Base-by-base conservation (phyloP, 37 sponge, comb jelly and placozoan species). In the Hormiphora californensis region DNA sequence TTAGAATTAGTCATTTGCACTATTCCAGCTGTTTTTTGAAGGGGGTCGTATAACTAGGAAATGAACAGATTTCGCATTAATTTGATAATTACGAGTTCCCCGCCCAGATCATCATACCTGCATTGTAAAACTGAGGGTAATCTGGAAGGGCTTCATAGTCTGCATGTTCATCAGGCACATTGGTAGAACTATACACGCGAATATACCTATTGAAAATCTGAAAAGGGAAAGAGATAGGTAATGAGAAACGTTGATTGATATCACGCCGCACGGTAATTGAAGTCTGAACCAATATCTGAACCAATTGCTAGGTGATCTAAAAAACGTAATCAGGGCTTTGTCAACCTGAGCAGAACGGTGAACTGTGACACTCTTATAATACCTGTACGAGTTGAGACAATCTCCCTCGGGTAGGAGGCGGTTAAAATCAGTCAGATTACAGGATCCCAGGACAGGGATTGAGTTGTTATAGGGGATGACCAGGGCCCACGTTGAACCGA, bases 111-210 rank as follows among this genome's bases (percentile, higher is more conserved):
- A n/a, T n/a, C n/a, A n/a, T n/a, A 73, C 81, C 81, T 73, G 81
- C 81, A 73, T 73, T 33, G 44, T 22, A 28, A 73, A 73, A 46
- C 81, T 73, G 44, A 73, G 81, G 25, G 81, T 28, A 36, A 73
- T 73, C 81, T 73, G 81, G 81, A 73, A 73, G n/a, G 81, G 81
- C 23, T 73, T 73, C 81, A 73, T 73, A 8, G 81, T 73, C 28
- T 40, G 40, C 81, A 73, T 46, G 23, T 73, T 36, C 81, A 73
- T 73, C 3, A 46, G 46, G 5, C 39, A 73, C 28, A 73, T 73
- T 2, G 81, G 81, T 17, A 73, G 40, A 1, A 73, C 81, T 32
- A 73, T 40, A 21, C 81, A 73, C 9, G 81, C 81, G 25, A 40
- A 73, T 3, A 73, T 73, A n/a, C 40, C 4, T 43, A 73, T 36